Base-by-base conservation (phyloP, 2,888 invertebrate genomes). In the Eulithis testata region DNA sequence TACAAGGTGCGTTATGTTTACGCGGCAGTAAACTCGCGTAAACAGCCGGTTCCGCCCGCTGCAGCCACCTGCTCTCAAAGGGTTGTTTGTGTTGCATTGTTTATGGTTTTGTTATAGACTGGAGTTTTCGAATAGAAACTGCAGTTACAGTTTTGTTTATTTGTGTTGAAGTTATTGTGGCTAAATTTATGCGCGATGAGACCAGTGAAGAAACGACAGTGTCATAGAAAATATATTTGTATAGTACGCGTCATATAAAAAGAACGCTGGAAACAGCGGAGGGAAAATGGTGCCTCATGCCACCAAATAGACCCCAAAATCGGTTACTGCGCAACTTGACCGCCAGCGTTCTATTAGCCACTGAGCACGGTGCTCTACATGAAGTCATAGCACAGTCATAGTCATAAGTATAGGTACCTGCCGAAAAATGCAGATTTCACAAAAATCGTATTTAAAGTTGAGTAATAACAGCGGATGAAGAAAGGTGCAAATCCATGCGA, bases 21-120 rank as follows among this genome's bases (percentile, higher is more conserved):
- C 71, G 21, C 74, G 63, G 68, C 72, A 61, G 63, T 73, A 89
- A 90, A 81, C 84, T 79, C 69, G 75, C 73, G 79, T 86, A 87
- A 87, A 88, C 90, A 90, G 65, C 76, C 84, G 82, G 90, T 88
- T 89, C 89, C 90, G 89, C 82, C 83, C 80, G 87, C 81, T 87
- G 90, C 80, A 74, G 75, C 83, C 90, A 90, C 90, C 90, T 90
- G 90, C 69, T 77, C 68, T 65, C 73, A 73, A 71, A 76, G 73
- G 69, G 73, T 52, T 68, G 65, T 60, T 62, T 67, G 53, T 43
- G 36, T 51, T 58, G 64, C 45, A 50, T 57, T 63, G 63, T 63
- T 60, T 63, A 61, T 51, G 53, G 27, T 52, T 63, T 65, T 68
- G 58, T 65, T 61, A 62, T 66, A 62, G 51, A 66, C 58, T 61